Percentiles rank a stretch among this genome's conserved stretches.
phyloP scores from a whole-genome alignment of 2,888 invertebrate species.

The Lithophane semibrunnea region DNA sequence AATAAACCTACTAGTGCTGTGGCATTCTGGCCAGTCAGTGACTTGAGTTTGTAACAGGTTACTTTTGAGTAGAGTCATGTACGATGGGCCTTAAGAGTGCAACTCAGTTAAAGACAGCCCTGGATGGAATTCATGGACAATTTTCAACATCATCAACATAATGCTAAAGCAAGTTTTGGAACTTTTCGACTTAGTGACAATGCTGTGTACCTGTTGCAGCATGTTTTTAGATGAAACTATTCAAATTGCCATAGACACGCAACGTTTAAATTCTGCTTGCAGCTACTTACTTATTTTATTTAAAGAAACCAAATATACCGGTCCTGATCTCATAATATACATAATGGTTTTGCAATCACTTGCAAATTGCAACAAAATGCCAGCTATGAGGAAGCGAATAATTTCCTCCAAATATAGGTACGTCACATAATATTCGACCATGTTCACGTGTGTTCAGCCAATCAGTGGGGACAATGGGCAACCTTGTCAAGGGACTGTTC shows the following conservation, averaged over 20 bases:
- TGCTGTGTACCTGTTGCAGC: neutral
- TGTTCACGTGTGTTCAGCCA: constrained; percentile 9
- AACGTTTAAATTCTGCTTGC: neutral
- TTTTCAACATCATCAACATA: neutral
- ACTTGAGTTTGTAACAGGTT: neutral
- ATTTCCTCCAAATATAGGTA: constrained; percentile 23
- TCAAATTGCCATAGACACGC: neutral
- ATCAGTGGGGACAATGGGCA: constrained; percentile 27
- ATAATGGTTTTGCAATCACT: constrained; percentile 15
- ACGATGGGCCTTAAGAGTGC: neutral
- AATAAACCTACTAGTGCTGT: neutral
- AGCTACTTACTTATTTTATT: no score
- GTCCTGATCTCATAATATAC: no score
- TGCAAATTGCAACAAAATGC: constrained; percentile 16
- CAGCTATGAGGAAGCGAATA: constrained; percentile 42
- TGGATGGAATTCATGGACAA: neutral
- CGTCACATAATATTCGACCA: constrained; percentile 31
- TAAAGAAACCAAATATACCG: neutral
- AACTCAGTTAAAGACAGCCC: neutral
- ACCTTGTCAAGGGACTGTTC: constrained; percentile 59
- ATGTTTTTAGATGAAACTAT: neutral
- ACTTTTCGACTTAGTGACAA: neutral
- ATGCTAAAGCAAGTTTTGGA: neutral
- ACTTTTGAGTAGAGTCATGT: neutral
- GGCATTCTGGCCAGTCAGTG: neutral